A percentile compares a stretch with the other conserved stretches of the same genome.
Conservation (phyloP, 2,113 vertebrate genomes). For the Ardeotis arabs region DNA sequence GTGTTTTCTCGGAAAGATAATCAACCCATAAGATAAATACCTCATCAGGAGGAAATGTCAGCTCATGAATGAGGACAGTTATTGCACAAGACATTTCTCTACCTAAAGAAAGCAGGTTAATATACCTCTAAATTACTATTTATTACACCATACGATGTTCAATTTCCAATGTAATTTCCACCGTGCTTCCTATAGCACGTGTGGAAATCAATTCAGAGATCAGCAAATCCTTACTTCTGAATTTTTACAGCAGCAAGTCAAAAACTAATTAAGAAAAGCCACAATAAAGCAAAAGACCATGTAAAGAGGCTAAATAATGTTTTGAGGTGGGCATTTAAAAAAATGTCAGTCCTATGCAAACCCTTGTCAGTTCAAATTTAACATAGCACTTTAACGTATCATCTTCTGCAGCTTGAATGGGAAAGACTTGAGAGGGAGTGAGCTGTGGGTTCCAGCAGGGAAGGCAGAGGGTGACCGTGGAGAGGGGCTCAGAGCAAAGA, state of each 20-base stretch:
- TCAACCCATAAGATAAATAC: slow-evolving; percentile 59
- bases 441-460: background rate
- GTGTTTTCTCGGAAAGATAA: slow-evolving; percentile 66
- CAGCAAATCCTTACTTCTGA: slow-evolving; percentile 56
- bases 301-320: background rate
- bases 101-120: slow-evolving; percentile 73
- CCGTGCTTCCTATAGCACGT: slow-evolving; percentile 31
- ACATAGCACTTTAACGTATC: background rate
- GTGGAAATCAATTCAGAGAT: slow-evolving; percentile 69
- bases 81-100: slow-evolving; percentile 68
- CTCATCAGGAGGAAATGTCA: slow-evolving; percentile 66
- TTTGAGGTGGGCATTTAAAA: background rate
- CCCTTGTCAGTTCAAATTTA: background rate
- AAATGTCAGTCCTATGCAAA: background rate
- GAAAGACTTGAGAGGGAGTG: background rate
- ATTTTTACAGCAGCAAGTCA: slow-evolving; percentile 47
- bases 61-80: slow-evolving; percentile 53
- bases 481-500: background rate
- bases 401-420: background rate
- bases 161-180: slow-evolving; percentile 71
- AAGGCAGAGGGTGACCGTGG: background rate
- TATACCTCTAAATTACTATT: slow-evolving; percentile 72
- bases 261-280: slow-evolving; percentile 62
- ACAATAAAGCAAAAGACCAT: background rate
- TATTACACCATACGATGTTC: slow-evolving; percentile 62